Conservation (phyloP, 2,888 invertebrate species). For the Lasioglossum calceatum region DNA sequence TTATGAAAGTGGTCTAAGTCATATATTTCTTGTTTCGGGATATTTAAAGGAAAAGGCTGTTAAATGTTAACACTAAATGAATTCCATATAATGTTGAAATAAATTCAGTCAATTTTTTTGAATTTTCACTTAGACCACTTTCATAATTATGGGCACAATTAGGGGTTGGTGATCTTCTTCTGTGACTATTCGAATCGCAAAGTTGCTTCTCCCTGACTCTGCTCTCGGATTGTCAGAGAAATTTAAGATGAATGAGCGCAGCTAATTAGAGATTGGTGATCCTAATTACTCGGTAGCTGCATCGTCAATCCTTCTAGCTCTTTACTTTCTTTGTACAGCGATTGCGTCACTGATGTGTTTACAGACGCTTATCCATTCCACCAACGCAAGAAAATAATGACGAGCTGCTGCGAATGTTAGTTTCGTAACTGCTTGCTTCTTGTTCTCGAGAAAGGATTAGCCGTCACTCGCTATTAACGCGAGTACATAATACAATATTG, state of each 20-base stretch:
- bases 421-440: conserved; percentile 22
- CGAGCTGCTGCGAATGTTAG: conserved; percentile 13
- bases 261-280: neutral
- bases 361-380: conserved; percentile 6
- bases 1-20: too few relatives aligned
- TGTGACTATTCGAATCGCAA: neutral
- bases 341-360: conserved; percentile 14
- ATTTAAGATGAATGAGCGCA: neutral
- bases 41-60: too few relatives aligned
- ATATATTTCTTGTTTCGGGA: too few relatives aligned
- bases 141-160: neutral
- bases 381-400: conserved; percentile 27
- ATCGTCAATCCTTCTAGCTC: neutral
- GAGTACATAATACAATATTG: conserved; percentile 15
- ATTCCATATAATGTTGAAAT: too few relatives aligned
- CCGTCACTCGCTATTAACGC: neutral
- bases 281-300: neutral
- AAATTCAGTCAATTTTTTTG: too few relatives aligned
- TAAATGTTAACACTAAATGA: too few relatives aligned
- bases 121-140: too few relatives aligned
- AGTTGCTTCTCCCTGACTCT: neutral
- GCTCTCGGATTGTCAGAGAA: neutral
- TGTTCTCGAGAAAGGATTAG: conserved; percentile 11
- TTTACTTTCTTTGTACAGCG: neutral
- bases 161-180: neutral